These are phyloP conservation scores for Struthidea cinerea DNA, from an alignment of 2,113 vertebrate genomes.

Conservation along the genomic window DNA sequence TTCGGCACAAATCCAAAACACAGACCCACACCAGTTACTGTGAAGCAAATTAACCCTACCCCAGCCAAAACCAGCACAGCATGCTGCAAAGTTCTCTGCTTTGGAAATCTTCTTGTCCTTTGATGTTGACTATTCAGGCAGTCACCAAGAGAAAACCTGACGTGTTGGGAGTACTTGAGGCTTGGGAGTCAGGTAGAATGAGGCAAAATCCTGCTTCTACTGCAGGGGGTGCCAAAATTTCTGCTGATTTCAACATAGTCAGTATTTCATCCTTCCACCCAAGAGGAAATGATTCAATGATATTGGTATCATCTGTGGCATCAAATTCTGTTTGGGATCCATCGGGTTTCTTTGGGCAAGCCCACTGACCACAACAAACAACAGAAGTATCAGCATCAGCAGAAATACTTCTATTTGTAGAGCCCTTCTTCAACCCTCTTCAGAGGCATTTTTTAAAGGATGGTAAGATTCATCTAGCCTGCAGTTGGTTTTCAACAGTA, in stretches of 20 bases:
- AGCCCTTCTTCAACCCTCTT: background rate
- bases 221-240: background rate
- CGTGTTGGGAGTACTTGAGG: accelerated
- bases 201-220: background rate
- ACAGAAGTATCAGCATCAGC: background rate
- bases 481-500: background rate
- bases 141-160: background rate
- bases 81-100: background rate
- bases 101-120: background rate
- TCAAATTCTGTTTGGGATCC: background rate
- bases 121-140: background rate
- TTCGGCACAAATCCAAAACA: background rate
- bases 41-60: background rate
- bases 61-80: background rate
- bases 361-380: background rate
- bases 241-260: background rate
- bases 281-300: background rate
- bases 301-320: background rate
- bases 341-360: background rate
- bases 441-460: background rate
- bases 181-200: background rate
- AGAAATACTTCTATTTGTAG: background rate
- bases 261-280: background rate
- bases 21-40: too few species aligned
- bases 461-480: background rate